Conservation (phyloP, 2,797 vertebrate species). For the Tokudaia muenninki region DNA sequence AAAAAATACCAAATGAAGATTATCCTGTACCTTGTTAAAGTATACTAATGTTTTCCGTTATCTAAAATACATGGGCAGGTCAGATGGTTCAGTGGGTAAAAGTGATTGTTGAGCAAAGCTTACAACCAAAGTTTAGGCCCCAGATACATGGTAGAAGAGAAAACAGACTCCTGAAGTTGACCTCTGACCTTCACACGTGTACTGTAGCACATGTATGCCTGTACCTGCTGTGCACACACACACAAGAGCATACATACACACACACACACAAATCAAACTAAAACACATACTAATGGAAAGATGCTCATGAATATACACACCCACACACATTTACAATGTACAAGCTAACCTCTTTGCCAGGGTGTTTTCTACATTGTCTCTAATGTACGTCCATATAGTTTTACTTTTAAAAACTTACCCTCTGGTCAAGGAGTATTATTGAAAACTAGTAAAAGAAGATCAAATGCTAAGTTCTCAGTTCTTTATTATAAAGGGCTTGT, state of each 20-base stretch:
- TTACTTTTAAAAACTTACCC: slow-evolving; percentile 9
- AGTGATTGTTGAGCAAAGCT: neutral
- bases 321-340: neutral
- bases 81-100: neutral
- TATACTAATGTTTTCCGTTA: neutral
- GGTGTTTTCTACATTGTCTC: neutral
- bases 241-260: neutral
- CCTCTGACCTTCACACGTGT: neutral
- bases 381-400: neutral
- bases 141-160: neutral
- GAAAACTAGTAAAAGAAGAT: slow-evolving; percentile 55
- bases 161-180: neutral
- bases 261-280: neutral
- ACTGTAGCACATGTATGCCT: neutral
- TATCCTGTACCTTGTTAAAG: neutral
- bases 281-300: neutral
- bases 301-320: neutral
- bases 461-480: slow-evolving; percentile 49
- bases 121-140: neutral
- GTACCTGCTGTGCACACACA: neutral
- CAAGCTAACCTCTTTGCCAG: neutral
- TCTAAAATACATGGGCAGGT: neutral
- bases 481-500: slow-evolving; percentile 37
- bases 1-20: neutral
- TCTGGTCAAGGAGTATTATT: neutral